phyloP scores from a whole-genome alignment of 2,888 invertebrate genomes.

The Nipponacmea schrenckii region DNA sequence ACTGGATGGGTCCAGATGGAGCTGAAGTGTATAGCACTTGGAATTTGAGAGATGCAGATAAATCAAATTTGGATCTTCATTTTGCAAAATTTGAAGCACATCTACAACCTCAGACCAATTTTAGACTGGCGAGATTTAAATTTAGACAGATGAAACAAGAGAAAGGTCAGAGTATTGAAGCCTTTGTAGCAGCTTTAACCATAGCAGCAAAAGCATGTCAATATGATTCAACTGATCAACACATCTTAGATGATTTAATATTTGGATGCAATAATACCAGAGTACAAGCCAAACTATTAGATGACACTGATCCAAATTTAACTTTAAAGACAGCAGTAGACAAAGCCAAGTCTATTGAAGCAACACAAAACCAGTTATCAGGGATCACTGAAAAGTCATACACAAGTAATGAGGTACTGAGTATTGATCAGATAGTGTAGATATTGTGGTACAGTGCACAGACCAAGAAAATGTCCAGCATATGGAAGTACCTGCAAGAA shows the following conservation, averaged over 20 bases:
- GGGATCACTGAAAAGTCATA: neutral
- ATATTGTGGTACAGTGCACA: slow-evolving; percentile 7
- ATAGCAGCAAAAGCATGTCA: neutral
- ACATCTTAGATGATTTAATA: neutral
- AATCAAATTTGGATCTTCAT: neutral
- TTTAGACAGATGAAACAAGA: neutral
- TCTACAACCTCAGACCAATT: neutral
- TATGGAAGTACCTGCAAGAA: neutral
- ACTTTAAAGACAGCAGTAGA: neutral
- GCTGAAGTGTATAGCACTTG: neutral
- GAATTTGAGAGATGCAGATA: neutral
- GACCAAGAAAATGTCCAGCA: neutral
- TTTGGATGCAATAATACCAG: neutral
- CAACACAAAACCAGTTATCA: neutral
- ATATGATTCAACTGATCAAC: neutral
- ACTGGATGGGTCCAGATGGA: slow-evolving; percentile 1
- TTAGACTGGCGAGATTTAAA: neutral
- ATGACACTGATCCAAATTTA: neutral
- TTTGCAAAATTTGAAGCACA: neutral
- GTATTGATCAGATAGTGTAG: neutral
- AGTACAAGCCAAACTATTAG: neutral
- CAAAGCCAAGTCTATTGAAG: neutral
- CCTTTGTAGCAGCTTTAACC: neutral
- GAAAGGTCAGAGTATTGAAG: neutral
- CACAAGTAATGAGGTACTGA: neutral